phyloP scores from a whole-genome alignment of 2,113 vertebrate genomes.

The Theristicus caerulescens region DNA sequence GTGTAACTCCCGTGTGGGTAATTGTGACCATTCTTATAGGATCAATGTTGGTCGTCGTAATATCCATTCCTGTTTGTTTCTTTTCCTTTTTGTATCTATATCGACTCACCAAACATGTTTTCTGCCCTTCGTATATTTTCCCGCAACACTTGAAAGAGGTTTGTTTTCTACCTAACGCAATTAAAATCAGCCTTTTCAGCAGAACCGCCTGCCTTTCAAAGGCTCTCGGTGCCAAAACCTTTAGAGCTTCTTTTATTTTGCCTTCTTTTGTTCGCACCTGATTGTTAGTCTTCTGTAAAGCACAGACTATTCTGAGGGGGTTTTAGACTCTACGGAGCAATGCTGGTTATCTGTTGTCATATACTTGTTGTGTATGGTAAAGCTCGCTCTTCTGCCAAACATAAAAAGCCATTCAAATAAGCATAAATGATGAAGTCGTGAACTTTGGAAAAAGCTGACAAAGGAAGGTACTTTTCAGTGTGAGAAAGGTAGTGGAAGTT shows the following conservation, averaged over 20 bases:
- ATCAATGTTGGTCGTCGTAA: background rate
- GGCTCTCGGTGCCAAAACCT: background rate
- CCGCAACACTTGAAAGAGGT: conserved; percentile 81
- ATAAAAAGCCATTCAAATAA: background rate
- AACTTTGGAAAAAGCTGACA: background rate
- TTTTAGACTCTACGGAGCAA: background rate
- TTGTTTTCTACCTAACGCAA: background rate
- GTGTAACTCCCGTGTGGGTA: conserved; percentile 51
- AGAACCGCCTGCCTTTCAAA: background rate
- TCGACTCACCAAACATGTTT: conserved; percentile 35
- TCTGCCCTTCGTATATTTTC: conserved; percentile 60
- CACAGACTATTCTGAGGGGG: background rate
- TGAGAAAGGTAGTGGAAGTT: background rate
- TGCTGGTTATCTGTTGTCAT: background rate
- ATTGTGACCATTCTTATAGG: background rate
- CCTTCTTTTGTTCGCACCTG: background rate
- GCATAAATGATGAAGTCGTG: background rate
- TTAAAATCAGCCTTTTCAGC: background rate
- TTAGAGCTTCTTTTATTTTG: background rate
- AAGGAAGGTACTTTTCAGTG: background rate
- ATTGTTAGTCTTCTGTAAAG: background rate
- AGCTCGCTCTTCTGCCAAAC: background rate
- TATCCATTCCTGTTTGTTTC: background rate
- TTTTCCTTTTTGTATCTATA: conserved; percentile 37
- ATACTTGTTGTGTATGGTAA: background rate